A percentile compares a stretch with the other conserved stretches of the same genome.
Evolutionary conservation across 2,113 vertebrate species (phyloP).

Genomic region (Leptosomus discolor): DNA sequence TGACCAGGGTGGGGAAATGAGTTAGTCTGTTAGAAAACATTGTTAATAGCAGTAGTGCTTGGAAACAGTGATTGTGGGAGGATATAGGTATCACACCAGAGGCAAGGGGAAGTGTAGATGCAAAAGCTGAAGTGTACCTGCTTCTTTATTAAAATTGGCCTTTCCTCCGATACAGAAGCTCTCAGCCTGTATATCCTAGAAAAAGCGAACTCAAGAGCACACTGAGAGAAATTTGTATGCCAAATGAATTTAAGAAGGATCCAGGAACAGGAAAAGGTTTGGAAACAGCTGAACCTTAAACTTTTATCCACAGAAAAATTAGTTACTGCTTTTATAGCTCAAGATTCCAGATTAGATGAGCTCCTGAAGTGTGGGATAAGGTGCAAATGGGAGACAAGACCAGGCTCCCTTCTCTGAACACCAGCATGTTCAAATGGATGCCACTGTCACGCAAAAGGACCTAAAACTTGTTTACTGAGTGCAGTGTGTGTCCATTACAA

Average conservation of each 20-base stretch:
- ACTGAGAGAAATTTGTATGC: not conserved
- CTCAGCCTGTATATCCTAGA: rapidly evolving
- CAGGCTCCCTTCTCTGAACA: not conserved
- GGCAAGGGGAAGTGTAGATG: not conserved
- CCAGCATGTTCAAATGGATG: not conserved
- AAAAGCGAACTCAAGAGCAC: not conserved
- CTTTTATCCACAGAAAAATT: not conserved
- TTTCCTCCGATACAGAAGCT: not conserved
- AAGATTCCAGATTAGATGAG: not conserved
- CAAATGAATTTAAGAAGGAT: not conserved
- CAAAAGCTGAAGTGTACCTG: not conserved
- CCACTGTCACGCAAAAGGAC: not conserved
- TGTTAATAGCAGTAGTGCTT: not conserved
- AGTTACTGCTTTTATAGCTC: not conserved
- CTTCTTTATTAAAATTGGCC: not conserved
- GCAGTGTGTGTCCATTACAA: not conserved
- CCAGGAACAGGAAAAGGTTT: not conserved
- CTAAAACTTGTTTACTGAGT: not conserved
- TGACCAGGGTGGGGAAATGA: not conserved
- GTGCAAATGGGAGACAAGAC: not conserved
- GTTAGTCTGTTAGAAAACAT: not conserved
- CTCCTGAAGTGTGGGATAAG: not conserved
- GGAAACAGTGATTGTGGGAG: not conserved
- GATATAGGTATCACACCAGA: not conserved
- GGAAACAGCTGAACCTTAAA: not conserved